Conservation (phyloP, 2,113 vertebrate species). For the Dasyornis broadbenti region DNA sequence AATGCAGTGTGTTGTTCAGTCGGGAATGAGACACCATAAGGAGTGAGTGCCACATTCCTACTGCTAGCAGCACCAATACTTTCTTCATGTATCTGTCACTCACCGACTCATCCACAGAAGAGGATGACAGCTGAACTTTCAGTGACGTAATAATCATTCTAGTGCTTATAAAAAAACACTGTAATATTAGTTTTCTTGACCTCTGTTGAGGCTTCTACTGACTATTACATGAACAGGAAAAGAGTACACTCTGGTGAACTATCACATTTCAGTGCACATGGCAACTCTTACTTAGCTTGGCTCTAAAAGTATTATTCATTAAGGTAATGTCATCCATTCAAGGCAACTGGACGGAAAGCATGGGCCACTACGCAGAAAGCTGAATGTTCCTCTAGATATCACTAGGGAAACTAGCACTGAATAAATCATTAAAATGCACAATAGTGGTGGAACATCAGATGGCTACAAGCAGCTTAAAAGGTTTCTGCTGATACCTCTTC, state of each 20-base stretch:
- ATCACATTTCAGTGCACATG: neutral
- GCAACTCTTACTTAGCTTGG: neutral
- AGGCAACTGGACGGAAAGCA: neutral
- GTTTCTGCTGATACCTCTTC: neutral
- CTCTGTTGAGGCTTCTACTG: neutral
- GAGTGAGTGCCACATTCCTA: neutral
- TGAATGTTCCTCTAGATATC: neutral
- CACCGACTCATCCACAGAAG: neutral
- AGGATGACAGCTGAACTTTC: slow-evolving; percentile 34
- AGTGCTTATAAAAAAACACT: neutral
- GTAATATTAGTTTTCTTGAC: neutral
- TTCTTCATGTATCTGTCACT: neutral
- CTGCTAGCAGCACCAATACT: neutral
- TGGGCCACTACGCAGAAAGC: neutral
- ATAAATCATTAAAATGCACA: neutral
- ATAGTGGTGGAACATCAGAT: neutral
- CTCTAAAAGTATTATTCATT: neutral
- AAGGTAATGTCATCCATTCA: neutral
- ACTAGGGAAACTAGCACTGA: neutral
- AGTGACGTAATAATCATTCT: slow-evolving; percentile 1
- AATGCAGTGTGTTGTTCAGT: neutral
- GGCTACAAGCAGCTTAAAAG: neutral
- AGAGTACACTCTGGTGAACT: neutral
- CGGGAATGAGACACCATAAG: neutral
- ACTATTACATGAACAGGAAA: neutral